Evolutionary conservation across 2,888 invertebrate species (phyloP), one percentile per base, ranked within the genome.

Genomic region (Leptopilina myrica): DNA sequence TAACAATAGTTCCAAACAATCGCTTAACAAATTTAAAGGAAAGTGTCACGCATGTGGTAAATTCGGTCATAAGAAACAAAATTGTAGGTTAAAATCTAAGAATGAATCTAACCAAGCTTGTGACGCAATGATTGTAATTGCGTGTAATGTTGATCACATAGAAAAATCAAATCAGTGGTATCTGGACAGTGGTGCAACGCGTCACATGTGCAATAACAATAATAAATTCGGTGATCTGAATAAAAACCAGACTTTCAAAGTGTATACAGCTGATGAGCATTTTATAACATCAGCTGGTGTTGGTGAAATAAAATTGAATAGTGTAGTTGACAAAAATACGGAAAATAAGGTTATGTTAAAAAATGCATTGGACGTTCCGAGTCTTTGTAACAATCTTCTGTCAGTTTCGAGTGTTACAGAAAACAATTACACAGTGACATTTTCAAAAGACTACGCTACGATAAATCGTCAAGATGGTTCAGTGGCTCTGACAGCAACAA

Each of bases 321-420:
- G 40, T 5, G 12, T 8, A 20, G 15, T 66, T 20, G 33, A 64
- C 4, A 26, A 59, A 73, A 5, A 76, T 26, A 56, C 33, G 12
- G 40, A 66, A 15, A 76, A 75, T 46, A 53, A 43, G 7, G 40
- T 79, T 5, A 79, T 77, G 40, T 79, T 86, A 49, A 85, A 78
- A 66, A 76, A 86, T 56, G 85, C 83, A 15, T 46, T 84, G 15
- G 84, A 80, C 79, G 84, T 85, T 9, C 84, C 86, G 43, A 81
- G 86, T 2, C 79, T 87, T 66, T 82, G 80, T 15, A 86, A 82
- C 69, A 86, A 85, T 64, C 67, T 87, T 49, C 46, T 88, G 64
- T 88, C 86, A 53, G 86, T 86, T 43, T 85, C 83, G 66, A 78
- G 67, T 15, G 85, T 87, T 77, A 86, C 85, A 12, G 81, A 85